Evolutionary conservation across 2,113 vertebrate species (phyloP).

Genomic region (Pelecanus crispus): DNA sequence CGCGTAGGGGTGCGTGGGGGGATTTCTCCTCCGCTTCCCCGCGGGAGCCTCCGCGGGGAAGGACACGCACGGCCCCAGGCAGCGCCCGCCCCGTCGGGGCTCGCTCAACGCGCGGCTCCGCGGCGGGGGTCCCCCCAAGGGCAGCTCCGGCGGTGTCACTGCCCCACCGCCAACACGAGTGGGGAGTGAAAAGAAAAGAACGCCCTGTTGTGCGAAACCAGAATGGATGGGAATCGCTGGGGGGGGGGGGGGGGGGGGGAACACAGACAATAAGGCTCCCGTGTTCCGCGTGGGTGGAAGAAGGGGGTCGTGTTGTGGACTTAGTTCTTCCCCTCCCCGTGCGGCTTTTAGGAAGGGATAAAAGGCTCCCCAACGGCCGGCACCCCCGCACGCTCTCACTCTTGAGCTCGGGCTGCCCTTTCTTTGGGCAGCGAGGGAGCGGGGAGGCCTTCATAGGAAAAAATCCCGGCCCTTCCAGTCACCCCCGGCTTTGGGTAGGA

Average conservation of each 20-base stretch:
- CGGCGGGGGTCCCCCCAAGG: background rate
- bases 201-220: background rate
- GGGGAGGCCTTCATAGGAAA: background rate
- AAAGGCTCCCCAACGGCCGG: background rate
- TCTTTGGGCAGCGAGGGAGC: background rate
- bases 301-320: background rate
- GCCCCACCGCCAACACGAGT: background rate
- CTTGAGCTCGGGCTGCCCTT: background rate
- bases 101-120: background rate
- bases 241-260: no score
- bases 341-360: background rate
- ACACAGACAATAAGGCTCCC: background rate
- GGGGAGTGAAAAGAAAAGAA: background rate
- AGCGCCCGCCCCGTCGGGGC: background rate
- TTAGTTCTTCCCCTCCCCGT: background rate
- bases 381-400: background rate
- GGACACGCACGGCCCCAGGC: background rate
- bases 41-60: rapidly evolving
- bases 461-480: background rate
- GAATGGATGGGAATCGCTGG: background rate
- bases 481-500: background rate
- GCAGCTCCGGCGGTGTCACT: background rate
- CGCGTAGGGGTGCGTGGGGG: rapidly evolving
- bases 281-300: background rate
- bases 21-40: background rate